Evolutionary conservation across 2,888 invertebrate genomes (phyloP).

Genomic region (Tipula helvola): DNA sequence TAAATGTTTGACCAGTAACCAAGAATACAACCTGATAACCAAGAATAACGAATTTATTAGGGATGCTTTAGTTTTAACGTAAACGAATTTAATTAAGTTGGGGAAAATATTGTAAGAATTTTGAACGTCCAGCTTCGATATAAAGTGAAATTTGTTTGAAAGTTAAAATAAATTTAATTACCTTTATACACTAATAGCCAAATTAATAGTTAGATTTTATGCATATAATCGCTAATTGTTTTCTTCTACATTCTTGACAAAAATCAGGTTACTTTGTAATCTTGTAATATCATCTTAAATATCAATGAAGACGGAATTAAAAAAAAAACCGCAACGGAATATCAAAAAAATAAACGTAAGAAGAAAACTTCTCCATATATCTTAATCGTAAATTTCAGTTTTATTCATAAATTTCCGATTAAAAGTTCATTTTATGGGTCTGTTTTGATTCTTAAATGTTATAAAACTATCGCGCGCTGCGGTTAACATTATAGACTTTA

Average conservation of each 20-base stretch:
- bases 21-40: too few species aligned
- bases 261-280: not conserved
- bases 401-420: not conserved
- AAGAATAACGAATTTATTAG: too few species aligned
- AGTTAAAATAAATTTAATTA: too few species aligned
- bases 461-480: not conserved
- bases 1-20: too few species aligned
- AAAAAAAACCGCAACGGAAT: not conserved
- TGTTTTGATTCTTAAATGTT: not conserved
- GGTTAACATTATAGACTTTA: not conserved
- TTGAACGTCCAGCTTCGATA: too few species aligned
- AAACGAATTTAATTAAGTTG: too few species aligned
- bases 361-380: not conserved
- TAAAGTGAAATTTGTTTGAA: too few species aligned
- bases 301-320: not conserved
- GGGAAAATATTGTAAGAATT: too few species aligned
- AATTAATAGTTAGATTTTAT: too few species aligned
- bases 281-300: not conserved
- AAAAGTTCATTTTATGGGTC: not conserved
- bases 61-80: too few species aligned
- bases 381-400: not conserved
- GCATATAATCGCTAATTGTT: not conserved
- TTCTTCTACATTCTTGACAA: not conserved
- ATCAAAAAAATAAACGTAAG: not conserved
- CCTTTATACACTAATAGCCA: too few species aligned